Base-by-base conservation (phyloP, 1,140 invertebrate genomes). In the Saxidomus purpurata region DNA sequence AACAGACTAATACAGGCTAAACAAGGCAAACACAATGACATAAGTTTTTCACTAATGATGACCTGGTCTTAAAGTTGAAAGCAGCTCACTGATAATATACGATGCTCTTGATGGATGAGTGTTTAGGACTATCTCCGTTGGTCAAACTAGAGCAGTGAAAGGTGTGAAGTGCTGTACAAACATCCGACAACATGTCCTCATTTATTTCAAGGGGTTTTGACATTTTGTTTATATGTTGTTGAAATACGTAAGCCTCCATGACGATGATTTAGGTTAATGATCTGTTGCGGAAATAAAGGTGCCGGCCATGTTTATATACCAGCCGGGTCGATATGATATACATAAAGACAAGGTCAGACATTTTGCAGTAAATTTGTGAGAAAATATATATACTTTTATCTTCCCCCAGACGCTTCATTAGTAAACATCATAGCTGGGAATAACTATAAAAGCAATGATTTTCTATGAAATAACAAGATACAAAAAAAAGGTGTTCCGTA, bases 171-270 rank as follows among this genome's bases (percentile, higher is more conserved):
- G 25, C 15, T 79, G 36, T 36, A 52, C 76, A 52, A 49, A 79
- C 47, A 52, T 79, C 76, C 76, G 76, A 52, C 76, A 79, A 0
- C 31, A 34, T 36, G 76, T 79, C 76, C 76, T 52, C 76, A n/a
- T 79, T 79, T 79, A 79, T 79, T 52, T 79, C 76, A 52, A 55
- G 76, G n/a, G 17, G 67, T 55, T 40, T 79, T 79, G 76, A 79
- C 28, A 31, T 34, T 55, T 52, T 79, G 47, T 79, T 52, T 52
- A 36, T 28, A 79, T 40, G 55, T 59, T 36, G 67, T 71, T 17
- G 34, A 4, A 36, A 71, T 71, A 71, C 34, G 19, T 71, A 31
- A 67, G 67, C 34, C 67, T 71, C 22, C 9, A 0, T 71, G 34
- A 38, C 6, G 22, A 38, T 31, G 22, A 71, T 19, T 15, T 3